phyloP scores from a whole-genome alignment of 2,888 invertebrate genomes.

The Rotaria sp. region DNA sequence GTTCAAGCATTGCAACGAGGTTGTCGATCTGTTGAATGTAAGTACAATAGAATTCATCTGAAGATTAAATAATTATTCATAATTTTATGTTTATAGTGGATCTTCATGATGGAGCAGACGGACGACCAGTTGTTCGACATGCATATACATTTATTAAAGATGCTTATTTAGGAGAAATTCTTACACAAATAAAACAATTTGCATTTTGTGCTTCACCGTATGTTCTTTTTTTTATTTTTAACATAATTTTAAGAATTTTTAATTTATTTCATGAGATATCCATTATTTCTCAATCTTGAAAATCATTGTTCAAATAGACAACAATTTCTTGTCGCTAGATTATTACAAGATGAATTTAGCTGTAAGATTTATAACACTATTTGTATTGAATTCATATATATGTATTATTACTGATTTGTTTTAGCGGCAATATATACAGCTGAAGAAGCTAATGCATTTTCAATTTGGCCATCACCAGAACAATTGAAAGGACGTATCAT shows the following conservation, averaged over 20 bases:
- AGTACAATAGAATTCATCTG: neutral
- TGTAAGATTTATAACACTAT: neutral
- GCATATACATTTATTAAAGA: neutral
- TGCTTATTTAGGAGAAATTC: neutral
- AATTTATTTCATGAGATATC: neutral
- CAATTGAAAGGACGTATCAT: neutral
- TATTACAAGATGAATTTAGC: neutral
- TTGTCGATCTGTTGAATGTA: conserved; percentile 9
- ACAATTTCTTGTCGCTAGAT: neutral
- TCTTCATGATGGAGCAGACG: neutral
- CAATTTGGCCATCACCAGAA: conserved; percentile 4
- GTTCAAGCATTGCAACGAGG: neutral
- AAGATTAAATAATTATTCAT: no score
- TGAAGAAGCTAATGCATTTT: neutral
- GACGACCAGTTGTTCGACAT: conserved; percentile 1
- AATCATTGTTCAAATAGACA: neutral
- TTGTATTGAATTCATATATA: neutral
- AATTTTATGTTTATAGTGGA: neutral
- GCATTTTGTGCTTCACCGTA: neutral
- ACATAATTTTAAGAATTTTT: no score
- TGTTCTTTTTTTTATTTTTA: neutral
- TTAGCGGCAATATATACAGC: neutral
- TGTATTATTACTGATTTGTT: neutral
- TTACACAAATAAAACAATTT: neutral
- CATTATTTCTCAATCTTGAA: conserved; percentile 11